Evolutionary conservation across 53 echinoderm and acorn worm species (phyloP).

Genomic region (Echinarachnius parma): DNA sequence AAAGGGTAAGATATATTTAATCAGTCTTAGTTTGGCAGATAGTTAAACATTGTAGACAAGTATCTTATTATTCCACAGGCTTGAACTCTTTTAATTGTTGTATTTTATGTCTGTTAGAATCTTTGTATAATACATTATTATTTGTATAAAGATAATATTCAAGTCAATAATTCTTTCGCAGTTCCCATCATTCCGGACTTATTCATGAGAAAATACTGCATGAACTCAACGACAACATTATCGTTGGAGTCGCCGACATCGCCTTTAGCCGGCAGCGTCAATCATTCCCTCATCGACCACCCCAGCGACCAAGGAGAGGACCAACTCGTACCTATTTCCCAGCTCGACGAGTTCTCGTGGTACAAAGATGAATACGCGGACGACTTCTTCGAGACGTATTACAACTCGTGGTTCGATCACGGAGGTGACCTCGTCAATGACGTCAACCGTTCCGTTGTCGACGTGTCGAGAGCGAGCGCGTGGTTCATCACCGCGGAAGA

Average conservation of each 20-base stretch:
- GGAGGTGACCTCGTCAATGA: neutral
- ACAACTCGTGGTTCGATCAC: constrained; percentile 8
- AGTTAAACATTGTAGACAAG: too few species aligned
- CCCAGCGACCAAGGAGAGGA: too few species aligned
- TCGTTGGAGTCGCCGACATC: neutral
- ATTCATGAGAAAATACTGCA: constrained; percentile 36
- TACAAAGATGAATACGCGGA: constrained; percentile 12
- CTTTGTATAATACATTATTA: too few species aligned
- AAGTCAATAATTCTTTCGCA: constrained; percentile 2
- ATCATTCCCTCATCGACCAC: too few species aligned
- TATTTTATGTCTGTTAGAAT: too few species aligned
- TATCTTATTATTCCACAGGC: too few species aligned
- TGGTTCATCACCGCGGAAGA: neutral
- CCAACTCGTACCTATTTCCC: constrained; percentile 9
- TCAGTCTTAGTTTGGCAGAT: too few species aligned
- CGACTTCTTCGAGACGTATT: constrained; percentile 3
- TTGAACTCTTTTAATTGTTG: too few species aligned
- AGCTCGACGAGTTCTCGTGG: constrained; percentile 29
- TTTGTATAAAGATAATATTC: neutral
- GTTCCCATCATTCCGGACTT: constrained; percentile 68
- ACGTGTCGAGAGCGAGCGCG: neutral
- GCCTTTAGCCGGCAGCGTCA: too few species aligned
- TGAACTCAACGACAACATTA: neutral
- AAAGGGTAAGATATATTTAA: too few species aligned
- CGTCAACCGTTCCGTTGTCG: neutral